Evolutionary conservation across 2,113 vertebrate genomes (phyloP).

Genomic region (Hystrix brachyura): DNA sequence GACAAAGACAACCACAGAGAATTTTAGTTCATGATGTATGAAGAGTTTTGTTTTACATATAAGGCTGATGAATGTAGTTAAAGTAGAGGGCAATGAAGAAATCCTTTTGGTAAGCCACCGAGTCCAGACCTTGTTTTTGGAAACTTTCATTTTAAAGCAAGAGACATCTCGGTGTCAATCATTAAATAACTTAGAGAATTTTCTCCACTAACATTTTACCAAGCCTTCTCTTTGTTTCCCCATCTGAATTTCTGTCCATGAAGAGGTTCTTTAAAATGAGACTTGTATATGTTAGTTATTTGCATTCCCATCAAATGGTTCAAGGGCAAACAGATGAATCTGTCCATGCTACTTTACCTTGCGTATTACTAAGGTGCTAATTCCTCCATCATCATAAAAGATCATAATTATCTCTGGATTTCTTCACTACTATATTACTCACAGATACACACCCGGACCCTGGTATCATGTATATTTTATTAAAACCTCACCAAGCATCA

Average conservation of each 20-base stretch:
- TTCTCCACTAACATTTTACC: not conserved
- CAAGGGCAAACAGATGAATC: constrained; percentile 61
- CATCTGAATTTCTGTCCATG: not conserved
- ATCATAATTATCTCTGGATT: constrained; percentile 74
- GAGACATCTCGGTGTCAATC: not conserved
- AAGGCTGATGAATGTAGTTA: not conserved
- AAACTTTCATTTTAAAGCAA: not conserved
- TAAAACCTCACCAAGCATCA: constrained; percentile 74
- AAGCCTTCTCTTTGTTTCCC: not conserved
- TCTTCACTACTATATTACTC: constrained; percentile 61
- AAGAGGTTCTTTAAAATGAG: constrained; percentile 48
- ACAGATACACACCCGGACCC: constrained; percentile 51
- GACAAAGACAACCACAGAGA: not conserved
- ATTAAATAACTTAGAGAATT: not conserved
- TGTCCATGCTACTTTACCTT: not conserved
- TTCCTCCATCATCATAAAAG: constrained; percentile 69
- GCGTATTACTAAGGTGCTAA: constrained; percentile 53
- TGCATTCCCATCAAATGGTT: constrained; percentile 57
- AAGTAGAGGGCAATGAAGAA: accelerated
- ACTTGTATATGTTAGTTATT: not conserved
- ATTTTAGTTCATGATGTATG: not conserved
- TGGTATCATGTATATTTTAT: constrained; percentile 73
- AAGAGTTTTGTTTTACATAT: not conserved
- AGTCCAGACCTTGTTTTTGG: not conserved
- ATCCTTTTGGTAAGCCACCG: not conserved